These are phyloP conservation scores for Erannis defoliaria DNA, from an alignment of 2,888 invertebrate species.

Conservation along the genomic window DNA sequence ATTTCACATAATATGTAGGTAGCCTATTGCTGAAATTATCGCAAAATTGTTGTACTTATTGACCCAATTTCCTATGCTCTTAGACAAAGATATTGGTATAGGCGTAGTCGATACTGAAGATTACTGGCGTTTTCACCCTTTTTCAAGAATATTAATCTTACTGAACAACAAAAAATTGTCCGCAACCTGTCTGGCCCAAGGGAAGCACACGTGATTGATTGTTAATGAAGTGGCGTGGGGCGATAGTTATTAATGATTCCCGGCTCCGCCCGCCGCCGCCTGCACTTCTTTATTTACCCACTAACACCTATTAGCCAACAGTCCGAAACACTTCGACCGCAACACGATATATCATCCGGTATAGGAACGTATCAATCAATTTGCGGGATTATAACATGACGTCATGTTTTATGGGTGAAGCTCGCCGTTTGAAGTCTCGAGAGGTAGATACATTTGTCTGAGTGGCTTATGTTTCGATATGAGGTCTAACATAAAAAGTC, in stretches of 20 bases:
- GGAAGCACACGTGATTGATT: conserved; percentile 79
- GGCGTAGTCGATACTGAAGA: neutral
- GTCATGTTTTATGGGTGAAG: conserved; percentile 41
- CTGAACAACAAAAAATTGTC: conserved; percentile 48
- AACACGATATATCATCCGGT: conserved; percentile 75
- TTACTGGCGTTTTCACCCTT: conserved; percentile 19
- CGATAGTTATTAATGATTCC: conserved; percentile 83
- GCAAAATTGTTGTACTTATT: no score
- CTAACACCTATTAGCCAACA: conserved; percentile 76
- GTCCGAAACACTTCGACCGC: conserved; percentile 55
- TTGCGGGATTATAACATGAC: conserved; percentile 72
- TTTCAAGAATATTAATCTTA: conserved; percentile 41
- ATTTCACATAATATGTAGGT: no score
- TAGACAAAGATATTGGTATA: no score
- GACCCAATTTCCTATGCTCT: no score
- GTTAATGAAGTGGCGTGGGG: conserved; percentile 81
- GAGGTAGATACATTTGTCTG: conserved; percentile 12
- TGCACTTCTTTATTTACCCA: conserved; percentile 77
- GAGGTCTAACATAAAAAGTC: neutral
- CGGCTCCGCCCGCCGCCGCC: conserved; percentile 67
- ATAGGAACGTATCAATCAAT: conserved; percentile 80
- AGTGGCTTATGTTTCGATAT: conserved; percentile 4
- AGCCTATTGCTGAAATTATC: no score
- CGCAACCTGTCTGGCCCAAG: conserved; percentile 62
- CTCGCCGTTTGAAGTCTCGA: conserved; percentile 29